A percentile compares a stretch with the other conserved stretches of the same genome.
Conservation (phyloP, 2,888 invertebrate species). For the Cybosia mesomella region DNA sequence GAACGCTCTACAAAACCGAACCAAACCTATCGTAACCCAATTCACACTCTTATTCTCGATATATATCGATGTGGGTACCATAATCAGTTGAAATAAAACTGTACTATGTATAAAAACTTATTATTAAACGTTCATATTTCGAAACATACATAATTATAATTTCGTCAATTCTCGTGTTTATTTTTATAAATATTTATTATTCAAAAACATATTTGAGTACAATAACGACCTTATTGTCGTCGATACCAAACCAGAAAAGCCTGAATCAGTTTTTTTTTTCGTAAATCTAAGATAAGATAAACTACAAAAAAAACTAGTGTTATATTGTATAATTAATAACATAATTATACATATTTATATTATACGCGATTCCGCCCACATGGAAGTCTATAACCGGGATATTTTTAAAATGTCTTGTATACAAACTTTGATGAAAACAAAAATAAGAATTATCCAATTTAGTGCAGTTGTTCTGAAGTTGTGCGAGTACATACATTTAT, state of each 20-base stretch:
- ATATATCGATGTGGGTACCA: too few species aligned
- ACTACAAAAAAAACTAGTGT: not conserved
- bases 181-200: not conserved
- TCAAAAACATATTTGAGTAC: not conserved
- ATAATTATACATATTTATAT: not conserved
- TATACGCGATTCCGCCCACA: too few species aligned
- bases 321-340: not conserved
- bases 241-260: not conserved
- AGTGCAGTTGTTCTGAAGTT: too few species aligned
- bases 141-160: not conserved
- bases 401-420: too few species aligned
- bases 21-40: too few species aligned
- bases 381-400: too few species aligned
- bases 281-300: not conserved
- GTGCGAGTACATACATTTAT: too few species aligned
- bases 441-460: too few species aligned
- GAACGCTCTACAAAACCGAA: too few species aligned
- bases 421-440: too few species aligned
- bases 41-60: too few species aligned
- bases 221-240: not conserved
- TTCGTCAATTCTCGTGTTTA: not conserved
- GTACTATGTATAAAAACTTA: not conserved
- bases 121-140: not conserved
- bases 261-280: not conserved
- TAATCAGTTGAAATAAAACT: not conserved